Evolutionary conservation across 2,113 vertebrate species (phyloP).

Genomic region (Rhodinocichla rosea): DNA sequence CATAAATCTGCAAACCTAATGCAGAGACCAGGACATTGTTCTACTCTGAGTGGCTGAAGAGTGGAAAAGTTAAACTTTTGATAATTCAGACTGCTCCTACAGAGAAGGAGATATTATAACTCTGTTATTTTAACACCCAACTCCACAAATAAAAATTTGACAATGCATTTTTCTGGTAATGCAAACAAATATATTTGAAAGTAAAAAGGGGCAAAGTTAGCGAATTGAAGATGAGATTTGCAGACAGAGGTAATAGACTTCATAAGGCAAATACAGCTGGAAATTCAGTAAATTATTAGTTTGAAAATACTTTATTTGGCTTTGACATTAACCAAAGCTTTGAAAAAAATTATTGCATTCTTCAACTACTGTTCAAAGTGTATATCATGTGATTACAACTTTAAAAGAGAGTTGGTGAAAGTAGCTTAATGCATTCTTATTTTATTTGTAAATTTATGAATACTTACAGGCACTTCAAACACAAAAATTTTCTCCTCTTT

Average conservation of each 20-base stretch:
- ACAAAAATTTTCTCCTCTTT: background rate
- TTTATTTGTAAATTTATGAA: slow-evolving; percentile 9
- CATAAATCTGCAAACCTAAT: background rate
- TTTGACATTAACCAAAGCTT: background rate
- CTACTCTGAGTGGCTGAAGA: background rate
- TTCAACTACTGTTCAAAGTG: background rate
- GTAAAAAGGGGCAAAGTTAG: background rate
- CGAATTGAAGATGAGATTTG: background rate
- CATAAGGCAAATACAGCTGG: background rate
- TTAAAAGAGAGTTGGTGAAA: slow-evolving; percentile 28
- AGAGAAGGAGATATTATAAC: background rate
- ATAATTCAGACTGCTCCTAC: background rate
- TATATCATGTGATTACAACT: background rate
- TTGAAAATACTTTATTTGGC: background rate
- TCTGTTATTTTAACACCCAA: background rate
- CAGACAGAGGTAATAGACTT: background rate
- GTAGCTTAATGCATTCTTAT: background rate
- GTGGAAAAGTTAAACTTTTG: background rate
- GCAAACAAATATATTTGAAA: background rate
- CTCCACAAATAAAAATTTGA: background rate
- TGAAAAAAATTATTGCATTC: background rate
- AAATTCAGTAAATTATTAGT: background rate
- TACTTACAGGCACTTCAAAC: slow-evolving; percentile 5
- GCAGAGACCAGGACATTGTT: background rate
- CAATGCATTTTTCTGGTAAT: background rate